These are phyloP conservation scores for Gavialis gangeticus DNA, from an alignment of 2,113 vertebrate genomes.

Conservation along the genomic window DNA sequence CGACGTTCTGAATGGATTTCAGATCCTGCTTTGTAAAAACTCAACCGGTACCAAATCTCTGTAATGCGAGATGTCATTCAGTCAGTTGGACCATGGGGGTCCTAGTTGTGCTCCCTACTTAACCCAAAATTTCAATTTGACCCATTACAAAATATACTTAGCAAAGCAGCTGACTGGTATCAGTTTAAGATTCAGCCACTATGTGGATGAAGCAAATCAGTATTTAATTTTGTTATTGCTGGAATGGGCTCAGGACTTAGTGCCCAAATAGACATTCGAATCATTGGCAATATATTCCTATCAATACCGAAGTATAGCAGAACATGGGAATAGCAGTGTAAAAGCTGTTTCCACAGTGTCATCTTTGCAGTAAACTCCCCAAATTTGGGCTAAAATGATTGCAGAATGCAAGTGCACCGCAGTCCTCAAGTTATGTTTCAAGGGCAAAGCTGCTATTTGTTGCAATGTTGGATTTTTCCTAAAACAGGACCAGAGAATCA, in stretches of 20 bases:
- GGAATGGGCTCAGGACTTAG: rapidly evolving
- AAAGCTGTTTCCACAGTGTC: background rate
- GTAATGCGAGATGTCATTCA: rapidly evolving
- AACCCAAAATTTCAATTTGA: background rate
- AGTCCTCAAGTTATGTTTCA: rapidly evolving
- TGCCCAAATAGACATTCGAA: rapidly evolving
- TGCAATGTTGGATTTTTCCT: background rate
- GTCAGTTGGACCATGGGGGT: too few relatives aligned
- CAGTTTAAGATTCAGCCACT: background rate
- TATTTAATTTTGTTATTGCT: background rate
- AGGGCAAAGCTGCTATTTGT: background rate
- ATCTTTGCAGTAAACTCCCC: background rate
- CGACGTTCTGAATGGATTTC: background rate
- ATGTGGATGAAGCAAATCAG: background rate
- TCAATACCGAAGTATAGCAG: too few relatives aligned
- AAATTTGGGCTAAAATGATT: background rate
- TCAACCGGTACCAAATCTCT: rapidly evolving
- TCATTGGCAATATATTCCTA: rapidly evolving
- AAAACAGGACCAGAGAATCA: rapidly evolving
- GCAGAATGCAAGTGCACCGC: background rate
- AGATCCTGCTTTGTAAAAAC: rapidly evolving
- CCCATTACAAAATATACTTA: background rate
- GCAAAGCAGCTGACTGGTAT: background rate
- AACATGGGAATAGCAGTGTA: background rate
- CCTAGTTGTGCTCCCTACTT: too few relatives aligned